Conservation (phyloP, 2,888 invertebrate species). For the Dasysyrphus tricinctus region DNA sequence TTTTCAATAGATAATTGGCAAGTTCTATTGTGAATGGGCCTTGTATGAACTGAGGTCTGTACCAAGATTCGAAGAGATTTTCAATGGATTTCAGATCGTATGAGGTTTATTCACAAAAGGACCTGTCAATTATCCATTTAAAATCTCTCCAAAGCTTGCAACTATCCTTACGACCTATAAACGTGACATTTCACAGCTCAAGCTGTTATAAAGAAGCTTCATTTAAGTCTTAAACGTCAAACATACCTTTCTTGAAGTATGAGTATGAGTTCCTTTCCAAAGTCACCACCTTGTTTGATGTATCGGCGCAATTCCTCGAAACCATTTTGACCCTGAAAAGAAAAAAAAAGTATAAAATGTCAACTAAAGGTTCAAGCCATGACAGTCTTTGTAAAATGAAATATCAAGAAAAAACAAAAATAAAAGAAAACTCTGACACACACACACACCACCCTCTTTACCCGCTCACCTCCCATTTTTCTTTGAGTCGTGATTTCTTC, state of each 20-base stretch:
- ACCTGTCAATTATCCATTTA: no score
- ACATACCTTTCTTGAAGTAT: slow-evolving; percentile 95
- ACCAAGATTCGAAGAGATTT: no score
- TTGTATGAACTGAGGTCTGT: no score
- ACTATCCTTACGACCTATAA: no score
- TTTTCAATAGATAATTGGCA: no score
- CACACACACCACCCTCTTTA: background rate
- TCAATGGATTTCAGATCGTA: no score
- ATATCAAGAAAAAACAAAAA: background rate
- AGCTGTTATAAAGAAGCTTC: no score
- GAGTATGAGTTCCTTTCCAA: slow-evolving; percentile 94
- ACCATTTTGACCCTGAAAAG: slow-evolving; percentile 93
- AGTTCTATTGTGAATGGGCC: no score
- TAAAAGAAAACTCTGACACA: slow-evolving; percentile 52
- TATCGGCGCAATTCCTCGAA: slow-evolving; percentile 96
- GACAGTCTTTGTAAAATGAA: background rate
- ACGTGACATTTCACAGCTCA: no score
- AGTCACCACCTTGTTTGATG: slow-evolving; percentile 97
- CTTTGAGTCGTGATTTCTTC: slow-evolving; percentile 77
- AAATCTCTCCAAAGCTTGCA: no score
- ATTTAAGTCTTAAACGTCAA: background rate
- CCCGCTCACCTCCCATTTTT: slow-evolving; percentile 79
- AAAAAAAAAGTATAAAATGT: slow-evolving; percentile 19
- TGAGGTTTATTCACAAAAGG: no score
- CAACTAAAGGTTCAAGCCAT: background rate